Evolutionary conservation across 2,113 vertebrate genomes (phyloP).

Genomic region (Atherinomorus stipes): DNA sequence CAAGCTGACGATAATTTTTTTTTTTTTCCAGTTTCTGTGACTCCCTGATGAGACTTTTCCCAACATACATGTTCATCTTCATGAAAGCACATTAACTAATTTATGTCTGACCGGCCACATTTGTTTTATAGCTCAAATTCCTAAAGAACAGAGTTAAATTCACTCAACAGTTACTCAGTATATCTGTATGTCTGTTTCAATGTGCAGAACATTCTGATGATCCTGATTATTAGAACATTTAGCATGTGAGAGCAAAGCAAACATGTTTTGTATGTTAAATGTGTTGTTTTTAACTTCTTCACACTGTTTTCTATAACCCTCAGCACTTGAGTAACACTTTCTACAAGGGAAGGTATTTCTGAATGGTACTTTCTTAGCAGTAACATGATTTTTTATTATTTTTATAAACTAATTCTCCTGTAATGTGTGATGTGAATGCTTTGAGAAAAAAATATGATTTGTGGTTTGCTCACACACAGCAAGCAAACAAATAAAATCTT

Average conservation of each 20-base stretch:
- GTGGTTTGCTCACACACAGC: slow-evolving; percentile 12
- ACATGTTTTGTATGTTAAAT: slow-evolving; percentile 29
- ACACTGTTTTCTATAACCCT: slow-evolving; percentile 45
- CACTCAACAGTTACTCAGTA: too few species aligned
- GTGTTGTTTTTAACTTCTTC: slow-evolving; percentile 25
- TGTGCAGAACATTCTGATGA: background rate
- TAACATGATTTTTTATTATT: slow-evolving; percentile 41
- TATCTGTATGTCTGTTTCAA: too few species aligned
- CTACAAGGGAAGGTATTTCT: slow-evolving; percentile 37
- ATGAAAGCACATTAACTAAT: too few species aligned
- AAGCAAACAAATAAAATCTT: background rate
- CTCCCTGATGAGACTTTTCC: too few species aligned
- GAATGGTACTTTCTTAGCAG: slow-evolving; percentile 31
- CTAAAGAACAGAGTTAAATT: too few species aligned
- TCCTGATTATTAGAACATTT: slow-evolving; percentile 2
- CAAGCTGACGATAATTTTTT: too few species aligned
- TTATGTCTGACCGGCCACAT: too few species aligned
- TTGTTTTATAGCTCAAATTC: too few species aligned
- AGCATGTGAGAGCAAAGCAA: background rate
- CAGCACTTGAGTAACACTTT: slow-evolving; percentile 47
- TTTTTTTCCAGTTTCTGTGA: too few species aligned
- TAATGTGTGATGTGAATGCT: slow-evolving; percentile 22
- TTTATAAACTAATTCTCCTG: slow-evolving; percentile 41
- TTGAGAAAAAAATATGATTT: slow-evolving; percentile 24
- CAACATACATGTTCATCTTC: too few species aligned